Conservation (phyloP, 2,888 invertebrate genomes). For the Papilio gigon region DNA sequence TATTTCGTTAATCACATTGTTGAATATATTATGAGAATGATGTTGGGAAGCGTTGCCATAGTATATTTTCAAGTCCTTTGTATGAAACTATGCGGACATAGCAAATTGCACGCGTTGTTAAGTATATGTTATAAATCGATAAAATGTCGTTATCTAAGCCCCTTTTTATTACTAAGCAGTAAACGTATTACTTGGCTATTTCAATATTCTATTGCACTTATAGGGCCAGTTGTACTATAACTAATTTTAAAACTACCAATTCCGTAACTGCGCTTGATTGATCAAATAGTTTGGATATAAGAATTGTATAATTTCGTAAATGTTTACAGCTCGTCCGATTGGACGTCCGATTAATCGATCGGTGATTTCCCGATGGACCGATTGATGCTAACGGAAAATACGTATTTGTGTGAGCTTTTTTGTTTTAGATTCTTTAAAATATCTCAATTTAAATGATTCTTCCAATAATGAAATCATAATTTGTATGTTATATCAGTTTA, state of each 20-base stretch:
- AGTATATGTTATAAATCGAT: constrained; percentile 31
- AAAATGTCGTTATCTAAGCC: constrained; percentile 32
- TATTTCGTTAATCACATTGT: background rate
- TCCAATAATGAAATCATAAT: background rate
- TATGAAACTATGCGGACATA: constrained; percentile 6
- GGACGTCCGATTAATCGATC: too few species aligned
- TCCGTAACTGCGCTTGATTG: background rate
- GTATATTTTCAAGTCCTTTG: background rate
- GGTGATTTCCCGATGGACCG: too few species aligned
- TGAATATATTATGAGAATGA: background rate
- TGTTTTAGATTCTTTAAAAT: too few species aligned
- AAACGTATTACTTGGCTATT: constrained; percentile 31
- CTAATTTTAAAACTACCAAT: background rate
- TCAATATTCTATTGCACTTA: constrained; percentile 23
- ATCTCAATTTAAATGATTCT: too few species aligned
- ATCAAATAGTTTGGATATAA: too few species aligned
- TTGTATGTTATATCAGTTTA: background rate
- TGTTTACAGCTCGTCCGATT: too few species aligned
- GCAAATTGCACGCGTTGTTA: constrained; percentile 3
- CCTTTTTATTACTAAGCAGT: constrained; percentile 17
- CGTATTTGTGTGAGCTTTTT: too few species aligned
- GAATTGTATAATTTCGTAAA: background rate
- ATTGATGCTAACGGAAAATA: too few species aligned
- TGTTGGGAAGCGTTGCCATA: background rate
- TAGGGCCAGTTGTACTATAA: background rate